Evolutionary conservation across 2,113 vertebrate genomes (phyloP).

Genomic region (Eudyptes chrysolophus): DNA sequence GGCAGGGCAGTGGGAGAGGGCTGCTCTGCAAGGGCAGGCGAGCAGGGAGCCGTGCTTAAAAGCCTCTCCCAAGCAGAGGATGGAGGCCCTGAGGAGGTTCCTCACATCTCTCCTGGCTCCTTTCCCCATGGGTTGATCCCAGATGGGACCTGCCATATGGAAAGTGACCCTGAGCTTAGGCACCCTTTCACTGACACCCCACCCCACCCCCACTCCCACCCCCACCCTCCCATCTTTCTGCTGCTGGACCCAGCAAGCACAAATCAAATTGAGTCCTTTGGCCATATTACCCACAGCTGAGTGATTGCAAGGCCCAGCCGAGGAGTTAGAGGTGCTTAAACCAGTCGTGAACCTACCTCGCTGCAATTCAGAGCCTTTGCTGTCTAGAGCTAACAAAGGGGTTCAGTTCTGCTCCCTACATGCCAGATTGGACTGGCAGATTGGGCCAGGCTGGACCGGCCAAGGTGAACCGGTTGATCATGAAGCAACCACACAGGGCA

Average conservation of each 20-base stretch:
- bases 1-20: background rate
- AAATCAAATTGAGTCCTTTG: background rate
- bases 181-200: background rate
- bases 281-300: rapidly evolving
- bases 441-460: background rate
- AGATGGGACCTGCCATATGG: background rate
- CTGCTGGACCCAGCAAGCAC: background rate
- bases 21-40: background rate
- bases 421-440: background rate
- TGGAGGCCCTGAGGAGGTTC: background rate
- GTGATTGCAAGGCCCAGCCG: rapidly evolving
- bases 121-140: background rate
- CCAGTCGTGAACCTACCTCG: rapidly evolving
- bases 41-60: background rate
- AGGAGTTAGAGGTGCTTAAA: background rate
- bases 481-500: rapidly evolving
- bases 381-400: background rate
- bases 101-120: background rate
- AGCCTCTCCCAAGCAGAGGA: background rate
- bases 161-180: background rate
- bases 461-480: background rate
- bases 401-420: background rate
- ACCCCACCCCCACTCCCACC: too few relatives aligned
- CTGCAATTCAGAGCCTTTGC: background rate
- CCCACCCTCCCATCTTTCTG: rapidly evolving